phyloP scores from a whole-genome alignment of 30 jellyfish, hydroid and myxozoan genomes.

The Pseudorhiza aurosa region DNA sequence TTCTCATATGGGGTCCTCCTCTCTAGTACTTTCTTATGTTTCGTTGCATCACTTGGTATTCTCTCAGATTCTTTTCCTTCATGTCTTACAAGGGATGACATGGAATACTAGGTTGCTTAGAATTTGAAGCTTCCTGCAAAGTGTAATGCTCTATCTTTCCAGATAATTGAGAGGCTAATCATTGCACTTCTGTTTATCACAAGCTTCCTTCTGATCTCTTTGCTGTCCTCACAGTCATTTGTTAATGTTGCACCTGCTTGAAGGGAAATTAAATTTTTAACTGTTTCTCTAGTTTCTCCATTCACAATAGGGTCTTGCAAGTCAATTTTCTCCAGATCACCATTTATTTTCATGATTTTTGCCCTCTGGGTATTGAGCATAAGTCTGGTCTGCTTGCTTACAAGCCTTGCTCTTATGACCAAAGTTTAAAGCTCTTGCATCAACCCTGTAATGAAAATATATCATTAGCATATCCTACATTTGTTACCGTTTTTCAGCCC shows the following conservation, averaged over 20 bases:
- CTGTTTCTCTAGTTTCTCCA: neutral
- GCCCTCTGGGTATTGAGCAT: neutral
- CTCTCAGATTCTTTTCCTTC: too few relatives aligned
- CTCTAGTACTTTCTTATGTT: too few relatives aligned
- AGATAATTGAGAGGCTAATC: neutral
- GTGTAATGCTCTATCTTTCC: slow-evolving; percentile 13
- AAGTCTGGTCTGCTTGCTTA: neutral
- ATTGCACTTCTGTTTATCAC: slow-evolving; percentile 12
- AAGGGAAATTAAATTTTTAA: slow-evolving; percentile 4
- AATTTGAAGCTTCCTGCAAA: neutral
- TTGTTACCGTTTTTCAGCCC: too few relatives aligned
- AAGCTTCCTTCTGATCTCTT: slow-evolving; percentile 23
- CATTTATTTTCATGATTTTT: neutral
- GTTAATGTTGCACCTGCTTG: slow-evolving; percentile 44
- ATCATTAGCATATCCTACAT: too few relatives aligned
- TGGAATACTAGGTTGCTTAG: slow-evolving; percentile 14
- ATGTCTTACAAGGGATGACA: neutral
- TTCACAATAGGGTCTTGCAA: neutral
- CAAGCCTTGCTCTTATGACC: neutral
- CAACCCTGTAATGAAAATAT: neutral
- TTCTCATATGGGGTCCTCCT: too few relatives aligned
- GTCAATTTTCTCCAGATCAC: neutral
- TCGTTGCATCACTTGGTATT: too few relatives aligned
- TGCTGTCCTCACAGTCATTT: slow-evolving; percentile 32
- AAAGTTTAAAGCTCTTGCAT: neutral